Percentiles rank a stretch among this genome's conserved stretches.
phyloP scores from a whole-genome alignment of 1,140 invertebrate genomes.

The Spodoptera litura region DNA sequence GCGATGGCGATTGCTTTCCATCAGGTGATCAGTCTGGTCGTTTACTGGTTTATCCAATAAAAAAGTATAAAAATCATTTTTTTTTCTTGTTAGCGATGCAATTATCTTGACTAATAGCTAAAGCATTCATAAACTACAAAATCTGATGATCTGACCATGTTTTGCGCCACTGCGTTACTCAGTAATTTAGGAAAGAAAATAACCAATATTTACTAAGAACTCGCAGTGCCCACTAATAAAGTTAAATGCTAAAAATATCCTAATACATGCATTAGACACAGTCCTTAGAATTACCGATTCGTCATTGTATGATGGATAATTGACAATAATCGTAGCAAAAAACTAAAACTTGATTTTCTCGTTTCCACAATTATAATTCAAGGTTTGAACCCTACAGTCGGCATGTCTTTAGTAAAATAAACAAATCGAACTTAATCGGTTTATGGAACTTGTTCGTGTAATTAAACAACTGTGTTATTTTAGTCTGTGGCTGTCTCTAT shows the following conservation, averaged over 20 bases:
- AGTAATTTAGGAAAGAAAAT: not conserved
- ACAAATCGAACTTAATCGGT: slow-evolving; percentile 15
- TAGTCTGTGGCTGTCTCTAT: slow-evolving; percentile 50
- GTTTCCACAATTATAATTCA: slow-evolving; percentile 35
- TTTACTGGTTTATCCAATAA: no score
- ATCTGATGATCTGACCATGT: no score
- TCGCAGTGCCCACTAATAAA: slow-evolving; percentile 16
- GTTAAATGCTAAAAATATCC: slow-evolving; percentile 38
- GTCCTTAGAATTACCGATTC: slow-evolving; percentile 46
- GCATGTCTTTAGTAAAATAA: slow-evolving; percentile 28
- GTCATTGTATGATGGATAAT: slow-evolving; percentile 39
- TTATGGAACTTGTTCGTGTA: slow-evolving; percentile 5
- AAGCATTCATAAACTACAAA: no score
- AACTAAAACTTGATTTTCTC: slow-evolving; percentile 26
- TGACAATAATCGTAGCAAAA: slow-evolving; percentile 27
- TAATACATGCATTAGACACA: slow-evolving; percentile 32
- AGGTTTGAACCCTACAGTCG: slow-evolving; percentile 29
- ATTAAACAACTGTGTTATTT: slow-evolving; percentile 47
- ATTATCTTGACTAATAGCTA: no score
- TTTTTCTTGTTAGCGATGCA: no score
- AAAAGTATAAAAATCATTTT: no score
- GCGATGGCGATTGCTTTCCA: no score
- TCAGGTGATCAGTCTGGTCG: no score
- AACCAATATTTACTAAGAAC: slow-evolving; percentile 13
- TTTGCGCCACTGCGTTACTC: slow-evolving; percentile 2